Percentiles rank a stretch among this genome's conserved stretches.
These are phyloP conservation scores for Chondrilla cf. caribensis DNA, from an alignment of 37 sponge, comb jelly and placozoan genomes.

Conservation along the genomic window DNA sequence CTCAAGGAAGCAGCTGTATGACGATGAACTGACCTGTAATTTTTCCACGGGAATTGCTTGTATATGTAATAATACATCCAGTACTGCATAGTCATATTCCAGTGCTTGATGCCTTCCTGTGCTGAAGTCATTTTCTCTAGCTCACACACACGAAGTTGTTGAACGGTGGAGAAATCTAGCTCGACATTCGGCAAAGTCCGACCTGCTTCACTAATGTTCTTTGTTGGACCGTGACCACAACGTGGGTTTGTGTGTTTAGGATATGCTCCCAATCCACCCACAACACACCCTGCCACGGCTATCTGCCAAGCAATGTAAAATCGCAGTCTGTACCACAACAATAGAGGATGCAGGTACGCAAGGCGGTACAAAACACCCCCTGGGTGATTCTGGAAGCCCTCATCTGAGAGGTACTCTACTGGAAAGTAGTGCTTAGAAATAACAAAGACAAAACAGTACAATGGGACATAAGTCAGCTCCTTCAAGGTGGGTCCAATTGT, in stretches of 20 bases:
- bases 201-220: too few relatives aligned
- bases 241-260: slow-evolving; percentile 25
- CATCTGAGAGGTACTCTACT: slow-evolving; percentile 16
- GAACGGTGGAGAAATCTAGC: slow-evolving; percentile 45
- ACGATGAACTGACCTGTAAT: slow-evolving; percentile 14
- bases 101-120: slow-evolving; percentile 34
- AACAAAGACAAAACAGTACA: slow-evolving; percentile 26
- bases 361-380: slow-evolving; percentile 35
- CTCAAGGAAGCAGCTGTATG: too few relatives aligned
- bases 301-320: slow-evolving; percentile 60
- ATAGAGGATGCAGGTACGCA: slow-evolving; percentile 28
- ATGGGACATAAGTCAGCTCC: slow-evolving; percentile 32
- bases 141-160: slow-evolving; percentile 42
- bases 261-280: slow-evolving; percentile 51
- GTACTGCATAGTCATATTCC: slow-evolving; percentile 69
- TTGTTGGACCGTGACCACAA: slow-evolving; percentile 41
- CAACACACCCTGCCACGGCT: slow-evolving; percentile 33
- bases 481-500: neutral
- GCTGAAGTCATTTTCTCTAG: slow-evolving; percentile 38
- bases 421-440: slow-evolving; percentile 40
- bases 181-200: neutral
- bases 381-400: slow-evolving; percentile 31
- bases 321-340: slow-evolving; percentile 44
- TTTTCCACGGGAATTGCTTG: slow-evolving; percentile 33
- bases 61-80: slow-evolving; percentile 51